phyloP scores from a whole-genome alignment of 1,140 invertebrate genomes.

The Tetramorium parvispinum region DNA sequence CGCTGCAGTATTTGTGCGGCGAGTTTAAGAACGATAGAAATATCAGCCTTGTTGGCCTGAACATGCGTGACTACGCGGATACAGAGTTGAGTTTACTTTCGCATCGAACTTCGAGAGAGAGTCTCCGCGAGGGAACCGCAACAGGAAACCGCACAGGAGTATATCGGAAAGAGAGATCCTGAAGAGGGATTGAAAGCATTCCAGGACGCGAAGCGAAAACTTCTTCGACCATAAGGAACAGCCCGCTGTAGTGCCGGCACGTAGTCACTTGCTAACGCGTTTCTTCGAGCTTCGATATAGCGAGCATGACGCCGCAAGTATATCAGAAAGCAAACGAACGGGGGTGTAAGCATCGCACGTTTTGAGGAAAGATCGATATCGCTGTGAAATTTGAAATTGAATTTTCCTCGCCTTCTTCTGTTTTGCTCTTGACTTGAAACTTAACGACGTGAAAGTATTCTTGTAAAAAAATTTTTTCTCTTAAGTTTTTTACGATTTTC shows the following conservation, averaged over 20 bases:
- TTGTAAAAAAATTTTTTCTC: neutral
- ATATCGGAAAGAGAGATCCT: slow-evolving; percentile 57
- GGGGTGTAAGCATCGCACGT: slow-evolving; percentile 41
- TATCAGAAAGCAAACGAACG: slow-evolving; percentile 49
- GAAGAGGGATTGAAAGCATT: slow-evolving; percentile 66
- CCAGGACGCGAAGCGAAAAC: slow-evolving; percentile 54
- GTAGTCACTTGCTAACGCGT: slow-evolving; percentile 72
- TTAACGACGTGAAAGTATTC: neutral
- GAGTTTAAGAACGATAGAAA: slow-evolving; percentile 28
- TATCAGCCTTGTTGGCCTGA: slow-evolving; percentile 46
- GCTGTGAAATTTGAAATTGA: slow-evolving; percentile 41
- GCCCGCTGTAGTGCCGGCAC: slow-evolving; percentile 57
- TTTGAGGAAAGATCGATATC: slow-evolving; percentile 45
- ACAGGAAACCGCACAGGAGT: slow-evolving; percentile 45
- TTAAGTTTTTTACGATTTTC: neutral
- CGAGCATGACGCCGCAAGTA: slow-evolving; percentile 43
- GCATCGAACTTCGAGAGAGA: slow-evolving; percentile 39
- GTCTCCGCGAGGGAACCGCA: no score
- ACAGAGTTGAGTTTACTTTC: slow-evolving; percentile 65
- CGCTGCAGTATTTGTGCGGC: neutral
- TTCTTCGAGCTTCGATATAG: slow-evolving; percentile 60
- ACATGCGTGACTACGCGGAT: slow-evolving; percentile 44
- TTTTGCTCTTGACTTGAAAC: neutral
- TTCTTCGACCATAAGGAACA: slow-evolving; percentile 68
- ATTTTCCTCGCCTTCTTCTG: neutral